Percentiles rank a stretch among this genome's conserved stretches.
phyloP scores from a whole-genome alignment of 1,140 invertebrate species.

The Drosophila biarmipes region DNA sequence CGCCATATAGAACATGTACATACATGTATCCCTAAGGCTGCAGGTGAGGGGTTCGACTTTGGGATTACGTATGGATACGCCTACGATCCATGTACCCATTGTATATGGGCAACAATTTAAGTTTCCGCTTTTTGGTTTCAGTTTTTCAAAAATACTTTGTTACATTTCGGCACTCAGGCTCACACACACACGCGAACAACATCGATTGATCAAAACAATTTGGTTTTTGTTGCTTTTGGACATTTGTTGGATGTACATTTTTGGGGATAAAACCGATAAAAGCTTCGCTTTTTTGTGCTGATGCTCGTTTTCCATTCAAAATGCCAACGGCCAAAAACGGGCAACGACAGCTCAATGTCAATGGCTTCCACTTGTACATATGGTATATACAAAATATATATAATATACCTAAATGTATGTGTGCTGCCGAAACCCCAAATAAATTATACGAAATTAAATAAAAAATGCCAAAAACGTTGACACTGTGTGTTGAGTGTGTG shows the following conservation, averaged over 20 bases:
- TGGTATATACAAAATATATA: conserved; percentile 13
- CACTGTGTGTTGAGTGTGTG: conserved; percentile 22
- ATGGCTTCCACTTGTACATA: conserved; percentile 53
- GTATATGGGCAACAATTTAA: conserved; percentile 56
- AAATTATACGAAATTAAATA: conserved; percentile 50
- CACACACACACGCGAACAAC: neutral
- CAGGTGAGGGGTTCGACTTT: conserved; percentile 7
- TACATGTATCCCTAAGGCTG: neutral
- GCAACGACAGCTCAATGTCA: conserved; percentile 75
- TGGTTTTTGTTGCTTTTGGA: conserved; percentile 16
- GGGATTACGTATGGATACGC: conserved; percentile 23
- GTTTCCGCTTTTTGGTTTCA: conserved; percentile 63
- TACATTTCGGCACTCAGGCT: conserved; percentile 47
- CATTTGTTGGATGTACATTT: conserved; percentile 63
- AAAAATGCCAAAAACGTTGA: conserved; percentile 59
- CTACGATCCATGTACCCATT: conserved; percentile 21
- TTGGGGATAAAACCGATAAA: conserved; percentile 70
- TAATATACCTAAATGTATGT: neutral
- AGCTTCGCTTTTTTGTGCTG: conserved; percentile 27
- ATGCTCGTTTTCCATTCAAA: conserved; percentile 40
- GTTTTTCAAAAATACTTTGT: conserved; percentile 53
- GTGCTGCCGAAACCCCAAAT: conserved; percentile 17
- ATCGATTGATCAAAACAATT: conserved; percentile 23
- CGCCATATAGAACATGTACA: conserved; percentile 45
- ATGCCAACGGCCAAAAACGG: conserved; percentile 74